Base-by-base conservation (phyloP, 2,113 vertebrate genomes). In the Siniperca knerii region DNA sequence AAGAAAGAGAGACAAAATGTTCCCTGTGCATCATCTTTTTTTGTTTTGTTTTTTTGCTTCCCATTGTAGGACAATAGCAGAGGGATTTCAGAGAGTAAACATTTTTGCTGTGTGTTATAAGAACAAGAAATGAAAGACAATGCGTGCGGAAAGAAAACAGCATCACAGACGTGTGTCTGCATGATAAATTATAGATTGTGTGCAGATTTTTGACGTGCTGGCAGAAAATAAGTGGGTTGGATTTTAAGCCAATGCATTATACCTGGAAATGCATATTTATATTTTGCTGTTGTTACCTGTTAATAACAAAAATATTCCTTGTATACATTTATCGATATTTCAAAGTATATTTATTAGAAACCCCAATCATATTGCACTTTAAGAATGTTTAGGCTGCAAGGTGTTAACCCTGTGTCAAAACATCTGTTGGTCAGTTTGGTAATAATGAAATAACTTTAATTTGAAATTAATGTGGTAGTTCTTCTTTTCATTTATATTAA, bases 181-280 rank as follows among this genome's bases (percentile, higher is more conserved):
- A 54, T 79, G 61, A 79, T 91, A 69, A 86, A 89, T 88, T 33
- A 86, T 84, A 65, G 61, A 89, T 87, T 69, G n/a, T 72, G 60
- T 70, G 62, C 74, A 81, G 77, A 68, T 68, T 78, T 69, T 67
- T 73, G 52, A 66, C 12, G 2, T 79, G 71, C 58, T 25, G 42
- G 37, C 74, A 71, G 48, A 70, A 64, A 52, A 67, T 4, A 60
- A 23, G 20, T 0, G 0, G 5, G 18, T 7, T 12, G 16, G 6
- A 48, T 55, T 65, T 57, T 16, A 57, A 64, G 52, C 8, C 18
- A 13, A 42, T n/a, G 20, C 69, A n/a, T 77, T 57, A 13, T 3
- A 66, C 10, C 21, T 62, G 0, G 1, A 69, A 37, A 23, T 52
- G 1, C n/a, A 68, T 23, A 52, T 60, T 61, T 74, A 15, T 23